These are phyloP conservation scores for Drosophila koepferae DNA, from an alignment of 2,888 invertebrate species.

Conservation along the genomic window DNA sequence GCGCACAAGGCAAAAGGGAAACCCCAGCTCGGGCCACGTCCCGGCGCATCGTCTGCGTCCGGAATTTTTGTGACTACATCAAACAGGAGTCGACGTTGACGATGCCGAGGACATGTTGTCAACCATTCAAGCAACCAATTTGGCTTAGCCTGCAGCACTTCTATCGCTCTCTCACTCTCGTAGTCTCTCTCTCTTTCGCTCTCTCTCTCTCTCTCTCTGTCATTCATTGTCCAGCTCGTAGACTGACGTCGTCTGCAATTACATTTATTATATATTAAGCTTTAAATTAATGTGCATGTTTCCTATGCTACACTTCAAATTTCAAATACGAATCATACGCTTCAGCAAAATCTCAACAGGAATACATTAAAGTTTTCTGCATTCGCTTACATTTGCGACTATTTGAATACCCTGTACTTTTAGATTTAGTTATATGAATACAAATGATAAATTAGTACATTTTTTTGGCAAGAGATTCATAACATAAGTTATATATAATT, in stretches of 20 bases:
- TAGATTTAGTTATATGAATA: background rate
- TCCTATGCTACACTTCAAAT: slow-evolving; percentile 8
- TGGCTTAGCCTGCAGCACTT: slow-evolving; percentile 30
- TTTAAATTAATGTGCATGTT: slow-evolving; percentile 55
- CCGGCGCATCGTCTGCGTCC: slow-evolving; percentile 33
- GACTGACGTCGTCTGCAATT: slow-evolving; percentile 35
- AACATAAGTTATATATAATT: background rate
- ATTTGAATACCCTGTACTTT: background rate
- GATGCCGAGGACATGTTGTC: slow-evolving; percentile 61
- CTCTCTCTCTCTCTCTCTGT: background rate
- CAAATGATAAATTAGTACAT: background rate
- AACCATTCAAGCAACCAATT: slow-evolving; percentile 63
- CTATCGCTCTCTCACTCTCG: background rate
- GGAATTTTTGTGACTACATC: slow-evolving; percentile 51
- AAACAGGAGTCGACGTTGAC: slow-evolving; percentile 44
- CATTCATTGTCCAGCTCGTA: slow-evolving; percentile 32
- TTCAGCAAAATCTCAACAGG: slow-evolving; percentile 9
- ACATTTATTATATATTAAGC: slow-evolving; percentile 51
- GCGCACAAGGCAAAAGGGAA: slow-evolving; percentile 40
- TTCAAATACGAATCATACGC: slow-evolving; percentile 27
- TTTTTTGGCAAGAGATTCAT: background rate
- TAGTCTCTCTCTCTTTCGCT: background rate
- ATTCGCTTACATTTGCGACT: background rate
- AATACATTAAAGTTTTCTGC: slow-evolving; percentile 9
- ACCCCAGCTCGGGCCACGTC: slow-evolving; percentile 37